A percentile compares a stretch with the other conserved stretches of the same genome.
phyloP scores from a whole-genome alignment of 2,113 vertebrate species.

The Puma concolor region DNA sequence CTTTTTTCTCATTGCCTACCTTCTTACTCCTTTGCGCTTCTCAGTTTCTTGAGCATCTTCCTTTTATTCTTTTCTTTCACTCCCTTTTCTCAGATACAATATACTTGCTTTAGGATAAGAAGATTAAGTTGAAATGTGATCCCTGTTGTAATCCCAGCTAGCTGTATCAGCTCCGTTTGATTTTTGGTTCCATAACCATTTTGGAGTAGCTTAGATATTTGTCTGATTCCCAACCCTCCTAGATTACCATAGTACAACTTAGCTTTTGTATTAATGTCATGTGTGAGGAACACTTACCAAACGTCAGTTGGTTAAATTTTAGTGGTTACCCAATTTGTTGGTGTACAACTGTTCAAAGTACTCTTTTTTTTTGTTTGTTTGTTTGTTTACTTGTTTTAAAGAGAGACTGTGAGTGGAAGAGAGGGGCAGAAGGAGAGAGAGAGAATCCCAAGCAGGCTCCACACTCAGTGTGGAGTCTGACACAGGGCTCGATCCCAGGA shows the following conservation, averaged over 20 bases:
- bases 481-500: too few relatives aligned
- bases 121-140: neutral
- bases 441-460: too few relatives aligned
- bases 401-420: too few relatives aligned
- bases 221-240: neutral
- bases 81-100: neutral
- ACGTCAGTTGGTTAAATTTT: neutral
- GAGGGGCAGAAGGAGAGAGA: too few relatives aligned
- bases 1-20: neutral
- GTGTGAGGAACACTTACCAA: neutral
- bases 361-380: neutral
- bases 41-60: neutral
- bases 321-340: neutral
- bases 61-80: neutral
- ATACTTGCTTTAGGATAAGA: neutral
- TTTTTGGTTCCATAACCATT: neutral
- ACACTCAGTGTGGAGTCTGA: too few relatives aligned
- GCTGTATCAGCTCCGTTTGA: neutral
- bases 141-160: neutral
- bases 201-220: neutral
- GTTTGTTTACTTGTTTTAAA: too few relatives aligned
- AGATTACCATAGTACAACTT: neutral
- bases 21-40: neutral
- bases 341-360: neutral
- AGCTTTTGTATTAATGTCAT: neutral